These are phyloP conservation scores for Archaeoteleia sp. DNA, from an alignment of 2,888 invertebrate genomes.

Conservation along the genomic window DNA sequence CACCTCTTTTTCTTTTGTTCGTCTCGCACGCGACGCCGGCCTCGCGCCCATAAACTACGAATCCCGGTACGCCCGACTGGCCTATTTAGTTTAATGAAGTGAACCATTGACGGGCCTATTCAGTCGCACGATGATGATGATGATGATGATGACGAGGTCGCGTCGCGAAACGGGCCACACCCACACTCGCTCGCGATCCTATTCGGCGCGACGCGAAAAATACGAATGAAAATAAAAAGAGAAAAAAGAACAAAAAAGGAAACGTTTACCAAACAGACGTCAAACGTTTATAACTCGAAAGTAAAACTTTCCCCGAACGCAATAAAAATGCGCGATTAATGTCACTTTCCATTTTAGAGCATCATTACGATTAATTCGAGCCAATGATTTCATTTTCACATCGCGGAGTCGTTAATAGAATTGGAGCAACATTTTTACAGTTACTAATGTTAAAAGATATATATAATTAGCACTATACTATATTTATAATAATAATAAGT, in stretches of 20 bases:
- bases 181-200: constrained; percentile 44
- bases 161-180: constrained; percentile 58
- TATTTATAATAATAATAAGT: not conserved
- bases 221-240: not conserved
- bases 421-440: constrained; percentile 14
- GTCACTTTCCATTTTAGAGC: constrained; percentile 48
- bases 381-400: constrained; percentile 44
- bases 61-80: constrained; percentile 13
- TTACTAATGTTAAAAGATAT: constrained; percentile 26
- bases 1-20: not conserved
- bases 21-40: constrained; percentile 9
- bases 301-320: constrained; percentile 34
- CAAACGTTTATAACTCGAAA: constrained; percentile 34
- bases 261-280: constrained; percentile 6
- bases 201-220: too few species aligned
- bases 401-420: constrained; percentile 20
- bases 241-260: constrained; percentile 5
- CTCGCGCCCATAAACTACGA: constrained; percentile 14
- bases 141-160: constrained; percentile 53
- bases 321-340: constrained; percentile 47
- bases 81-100: constrained; percentile 61
- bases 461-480: constrained; percentile 14
- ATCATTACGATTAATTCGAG: constrained; percentile 31
- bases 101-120: constrained; percentile 65
- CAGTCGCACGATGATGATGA: constrained; percentile 55